Conservation (phyloP, 2,113 vertebrate species). For the Fulica atra region DNA sequence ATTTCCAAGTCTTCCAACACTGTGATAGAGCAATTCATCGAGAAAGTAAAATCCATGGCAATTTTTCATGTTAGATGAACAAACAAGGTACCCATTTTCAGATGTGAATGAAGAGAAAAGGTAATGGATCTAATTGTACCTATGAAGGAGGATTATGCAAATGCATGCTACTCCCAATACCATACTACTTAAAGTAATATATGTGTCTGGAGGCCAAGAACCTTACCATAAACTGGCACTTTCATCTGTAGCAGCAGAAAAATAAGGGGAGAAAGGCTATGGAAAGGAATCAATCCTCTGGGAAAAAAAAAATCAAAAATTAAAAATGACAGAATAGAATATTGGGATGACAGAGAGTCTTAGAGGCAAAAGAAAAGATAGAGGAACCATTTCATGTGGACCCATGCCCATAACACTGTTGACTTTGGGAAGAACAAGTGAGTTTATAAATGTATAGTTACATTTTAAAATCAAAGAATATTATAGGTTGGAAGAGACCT, state of each 20-base stretch:
- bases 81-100: not conserved
- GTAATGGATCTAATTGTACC: not conserved
- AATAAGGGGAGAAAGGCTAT: not conserved
- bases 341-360: not conserved
- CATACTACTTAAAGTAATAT: not conserved
- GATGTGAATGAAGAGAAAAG: not conserved
- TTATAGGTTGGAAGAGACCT: not conserved
- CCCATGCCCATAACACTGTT: fast-evolving
- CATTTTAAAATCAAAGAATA: not conserved
- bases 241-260: not conserved
- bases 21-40: not conserved
- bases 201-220: not conserved
- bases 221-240: not conserved
- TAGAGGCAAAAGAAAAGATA: not conserved
- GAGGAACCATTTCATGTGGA: not conserved
- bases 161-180: not conserved
- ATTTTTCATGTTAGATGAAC: not conserved
- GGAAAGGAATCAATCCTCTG: not conserved
- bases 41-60: not conserved
- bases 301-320: not conserved
- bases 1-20: not conserved
- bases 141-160: not conserved
- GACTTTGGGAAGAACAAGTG: not conserved
- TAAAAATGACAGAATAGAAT: not conserved
- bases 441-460: not conserved